These are phyloP conservation scores for Cervus canadensis DNA, from an alignment of 2,113 vertebrate genomes.

Conservation along the genomic window DNA sequence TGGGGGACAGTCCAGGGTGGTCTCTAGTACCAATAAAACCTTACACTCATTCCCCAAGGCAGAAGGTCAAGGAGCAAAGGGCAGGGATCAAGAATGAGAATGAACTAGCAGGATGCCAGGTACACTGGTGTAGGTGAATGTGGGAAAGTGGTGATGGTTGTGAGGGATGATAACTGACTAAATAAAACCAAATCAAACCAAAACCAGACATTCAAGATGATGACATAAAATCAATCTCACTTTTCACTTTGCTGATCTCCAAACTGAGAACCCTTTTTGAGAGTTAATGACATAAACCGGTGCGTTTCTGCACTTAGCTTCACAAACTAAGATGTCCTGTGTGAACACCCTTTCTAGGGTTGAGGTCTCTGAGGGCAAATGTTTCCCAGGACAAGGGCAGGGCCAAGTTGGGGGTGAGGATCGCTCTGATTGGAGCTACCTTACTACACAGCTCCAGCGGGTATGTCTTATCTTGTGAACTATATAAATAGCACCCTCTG, in stretches of 20 bases:
- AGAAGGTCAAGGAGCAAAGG: background rate
- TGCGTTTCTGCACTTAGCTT: background rate
- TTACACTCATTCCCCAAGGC: background rate
- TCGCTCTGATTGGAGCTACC: background rate
- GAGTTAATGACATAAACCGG: background rate
- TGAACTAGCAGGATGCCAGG: background rate
- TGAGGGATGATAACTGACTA: background rate
- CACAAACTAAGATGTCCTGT: background rate
- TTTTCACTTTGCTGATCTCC: background rate
- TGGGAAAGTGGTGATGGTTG: background rate
- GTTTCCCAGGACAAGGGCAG: background rate
- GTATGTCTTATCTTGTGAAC: background rate
- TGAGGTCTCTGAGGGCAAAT: constrained; percentile 2
- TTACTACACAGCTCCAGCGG: background rate
- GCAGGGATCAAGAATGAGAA: background rate
- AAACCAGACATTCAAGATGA: background rate
- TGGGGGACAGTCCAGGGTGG: background rate
- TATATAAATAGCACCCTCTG: background rate
- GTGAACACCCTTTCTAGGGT: background rate
- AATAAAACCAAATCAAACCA: background rate
- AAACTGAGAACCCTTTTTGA: background rate
- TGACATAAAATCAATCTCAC: background rate
- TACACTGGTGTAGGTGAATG: too few relatives aligned
- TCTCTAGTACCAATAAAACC: background rate
- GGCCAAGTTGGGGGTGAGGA: background rate